phyloP scores from a whole-genome alignment of 2,797 vertebrate species.

The Alectoris magna region DNA sequence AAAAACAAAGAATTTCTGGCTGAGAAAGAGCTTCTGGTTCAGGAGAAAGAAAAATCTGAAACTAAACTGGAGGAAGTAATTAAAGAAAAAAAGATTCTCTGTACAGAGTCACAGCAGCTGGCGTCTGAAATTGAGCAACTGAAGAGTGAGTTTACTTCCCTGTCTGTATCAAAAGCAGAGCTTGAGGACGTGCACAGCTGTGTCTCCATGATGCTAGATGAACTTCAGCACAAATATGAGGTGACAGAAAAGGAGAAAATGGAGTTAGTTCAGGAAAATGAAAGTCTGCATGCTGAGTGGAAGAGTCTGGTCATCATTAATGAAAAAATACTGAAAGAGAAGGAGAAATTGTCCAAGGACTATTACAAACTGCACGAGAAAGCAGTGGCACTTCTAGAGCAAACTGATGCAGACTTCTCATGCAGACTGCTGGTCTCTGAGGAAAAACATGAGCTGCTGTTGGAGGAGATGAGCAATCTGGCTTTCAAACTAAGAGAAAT shows the following conservation, averaged over 20 bases:
- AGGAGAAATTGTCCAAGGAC: constrained; percentile 77
- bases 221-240: constrained; percentile 75
- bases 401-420: constrained; percentile 80
- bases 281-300: constrained; percentile 71
- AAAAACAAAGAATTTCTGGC: constrained; percentile 73
- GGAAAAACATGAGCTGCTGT: constrained; percentile 82
- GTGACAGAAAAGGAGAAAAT: constrained; percentile 68
- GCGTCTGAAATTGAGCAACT: constrained; percentile 78
- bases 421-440: constrained; percentile 78
- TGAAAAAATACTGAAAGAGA: constrained; percentile 75
- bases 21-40: constrained; percentile 74
- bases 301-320: constrained; percentile 64
- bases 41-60: constrained; percentile 80
- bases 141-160: constrained; percentile 69
- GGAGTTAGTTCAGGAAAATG: constrained; percentile 71
- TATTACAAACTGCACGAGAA: constrained; percentile 76
- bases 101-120: constrained; percentile 75
- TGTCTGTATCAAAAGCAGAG: constrained; percentile 78
- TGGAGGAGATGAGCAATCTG: constrained; percentile 85
- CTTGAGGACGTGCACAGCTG: constrained; percentile 73
- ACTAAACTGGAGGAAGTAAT: constrained; percentile 71
- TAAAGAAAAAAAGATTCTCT: constrained; percentile 75
- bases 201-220: constrained; percentile 78
- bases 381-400: constrained; percentile 73
- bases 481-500: constrained; percentile 84